Base-by-base conservation (phyloP, 2,888 invertebrate species). In the Drosophila mercatorum region DNA sequence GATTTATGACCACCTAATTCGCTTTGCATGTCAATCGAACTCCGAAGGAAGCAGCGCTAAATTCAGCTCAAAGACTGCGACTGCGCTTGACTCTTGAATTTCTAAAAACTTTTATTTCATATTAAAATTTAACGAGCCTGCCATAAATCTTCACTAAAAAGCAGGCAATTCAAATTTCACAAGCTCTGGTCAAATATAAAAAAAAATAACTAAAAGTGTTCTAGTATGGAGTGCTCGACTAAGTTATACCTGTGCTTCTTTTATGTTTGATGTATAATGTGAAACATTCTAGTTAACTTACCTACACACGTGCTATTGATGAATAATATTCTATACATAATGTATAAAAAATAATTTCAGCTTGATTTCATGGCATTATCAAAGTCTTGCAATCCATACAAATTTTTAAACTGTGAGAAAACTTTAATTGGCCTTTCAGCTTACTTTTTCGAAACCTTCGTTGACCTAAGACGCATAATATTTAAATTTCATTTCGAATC, bases 91-190 rank as follows among this genome's bases (percentile, higher is more conserved):
- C 53, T 62, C 68, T 63, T 76, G 63, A 68, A 72, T 80, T 78
- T 73, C 80, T 81, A 81, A 83, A 81, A 84, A 74, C 74, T 86
- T 89, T 91, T 91, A 91, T 91, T 85, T 83, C 86, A 89, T 91
- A 91, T 91, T 91, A 91, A 91, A 91, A 91, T 91, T 91, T 91
- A 91, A 91, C 91, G 91, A 91, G 87, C 62, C 85, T 90, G 90
- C 91, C 91, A 91, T 91, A 91, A 91, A 91, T 91, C 91, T 91
- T 91, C 77, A 84, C 83, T 88, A 90, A 91, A 91, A 90, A 81
- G 80, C 91, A 90, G 91, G 88, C 91, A 91, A 90, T 90, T 91
- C 90, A 91, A 90, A 90, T 90, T 90, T 91, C 81, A 85, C 83
- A 89, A 84, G 75, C 66, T 41, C 59, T 49, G 51, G 36, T 58